Base-by-base conservation (phyloP, 2,113 vertebrate genomes). In the Nematolebias whitei region DNA sequence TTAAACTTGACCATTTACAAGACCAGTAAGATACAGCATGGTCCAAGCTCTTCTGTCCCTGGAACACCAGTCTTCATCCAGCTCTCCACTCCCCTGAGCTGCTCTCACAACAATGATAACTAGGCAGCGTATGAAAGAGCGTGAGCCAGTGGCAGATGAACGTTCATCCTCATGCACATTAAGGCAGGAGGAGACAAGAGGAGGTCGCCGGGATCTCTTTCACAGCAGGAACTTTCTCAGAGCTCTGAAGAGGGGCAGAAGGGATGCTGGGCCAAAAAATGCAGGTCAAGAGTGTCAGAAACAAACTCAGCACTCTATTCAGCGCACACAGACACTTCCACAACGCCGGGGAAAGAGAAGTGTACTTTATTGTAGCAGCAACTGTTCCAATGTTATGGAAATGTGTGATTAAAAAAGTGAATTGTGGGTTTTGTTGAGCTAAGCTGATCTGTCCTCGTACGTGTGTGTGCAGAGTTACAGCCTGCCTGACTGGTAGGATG, bases 321-420 rank as follows among this genome's bases (percentile, higher is more conserved):
- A 85, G 15, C 12, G 53, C 35, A 5, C 48, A 20, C 38, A 78
- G 84, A 86, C 79, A 82, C 56, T 38, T 41, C 50, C 66, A 80
- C 82, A 86, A 82, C 73, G 71, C 63, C 63, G 22, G 57, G 72
- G 79, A 78, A 68, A 71, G 71, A 81, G 72, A 78, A 83, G 77
- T 84, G 82, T 71, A 71, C 68, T 78, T 66, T 82, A 80, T 87
- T 85, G 83, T 84, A 72, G 64, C 58, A 78, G 79, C 79, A 82
- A 84, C 82, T 83, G 81, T 86, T 88, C 73, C 71, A 87, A 6
- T 90, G 82, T 89, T 79, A 88, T 89, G 85, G 85, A 87, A 90
- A 89, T 90, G 75, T 50, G 63, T 40, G 22, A 68, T 78, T 70
- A 63, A 84, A 86, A 85, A 68, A 69, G 64, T 78, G 76, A 76